Percentiles rank a stretch among this genome's conserved stretches.
These are phyloP conservation scores for Oreochromis aureus DNA, from an alignment of 2,113 vertebrate species.

Conservation along the genomic window DNA sequence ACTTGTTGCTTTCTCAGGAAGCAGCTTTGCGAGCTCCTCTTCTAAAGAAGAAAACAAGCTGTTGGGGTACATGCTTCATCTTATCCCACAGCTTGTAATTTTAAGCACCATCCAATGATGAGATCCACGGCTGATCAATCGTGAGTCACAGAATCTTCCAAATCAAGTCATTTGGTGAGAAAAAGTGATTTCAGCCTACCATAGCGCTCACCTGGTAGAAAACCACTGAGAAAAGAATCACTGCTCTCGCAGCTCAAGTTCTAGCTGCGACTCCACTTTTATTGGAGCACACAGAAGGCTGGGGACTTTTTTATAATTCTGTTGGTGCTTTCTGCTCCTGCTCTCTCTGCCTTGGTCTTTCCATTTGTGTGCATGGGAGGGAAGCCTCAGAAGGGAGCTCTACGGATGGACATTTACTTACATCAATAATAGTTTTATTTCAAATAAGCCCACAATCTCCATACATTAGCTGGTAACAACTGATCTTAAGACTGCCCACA, in stretches of 20 bases:
- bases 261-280: not conserved
- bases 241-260: not conserved
- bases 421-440: not conserved
- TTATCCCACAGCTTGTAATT: not conserved
- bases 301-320: not conserved
- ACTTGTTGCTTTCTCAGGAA: not conserved
- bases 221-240: not conserved
- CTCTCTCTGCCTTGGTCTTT: not conserved
- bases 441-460: not conserved
- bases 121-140: not conserved
- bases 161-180: not conserved
- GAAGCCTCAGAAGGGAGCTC: not conserved
- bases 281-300: not conserved
- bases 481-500: not conserved
- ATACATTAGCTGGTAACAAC: not conserved
- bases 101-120: not conserved
- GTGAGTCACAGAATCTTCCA: not conserved
- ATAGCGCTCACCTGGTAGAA: not conserved
- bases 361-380: not conserved
- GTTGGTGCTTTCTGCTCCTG: not conserved
- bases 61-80: not conserved
- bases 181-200: not conserved
- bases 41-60: not conserved
- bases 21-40: not conserved
- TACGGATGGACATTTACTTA: rapidly evolving